A percentile compares a stretch with the other conserved stretches of the same genome.
phyloP scores from a whole-genome alignment of 1,140 invertebrate species.

The Euglossa dilemma region DNA sequence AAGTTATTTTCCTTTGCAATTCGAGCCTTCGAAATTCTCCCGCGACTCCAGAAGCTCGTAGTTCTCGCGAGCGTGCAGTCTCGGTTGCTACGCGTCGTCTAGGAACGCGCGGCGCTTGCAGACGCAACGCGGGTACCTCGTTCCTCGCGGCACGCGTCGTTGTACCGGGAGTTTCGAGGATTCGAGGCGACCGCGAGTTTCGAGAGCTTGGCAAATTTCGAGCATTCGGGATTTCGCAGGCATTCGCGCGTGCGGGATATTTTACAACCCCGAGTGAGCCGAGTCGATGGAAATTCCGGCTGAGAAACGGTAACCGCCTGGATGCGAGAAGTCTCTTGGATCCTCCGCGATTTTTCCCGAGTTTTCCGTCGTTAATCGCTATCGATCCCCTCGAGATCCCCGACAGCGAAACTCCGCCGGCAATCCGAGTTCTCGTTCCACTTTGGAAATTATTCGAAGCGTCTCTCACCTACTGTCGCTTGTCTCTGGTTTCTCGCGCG shows the following conservation, averaged over 20 bases:
- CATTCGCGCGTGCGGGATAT: too few relatives aligned
- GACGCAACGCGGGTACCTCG: background rate
- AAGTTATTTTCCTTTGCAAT: constrained; percentile 73
- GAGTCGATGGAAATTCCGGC: too few relatives aligned
- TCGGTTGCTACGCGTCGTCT: background rate
- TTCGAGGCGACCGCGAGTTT: too few relatives aligned
- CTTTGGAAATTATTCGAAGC: constrained; percentile 1
- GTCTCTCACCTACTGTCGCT: background rate
- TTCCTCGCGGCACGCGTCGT: background rate
- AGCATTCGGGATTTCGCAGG: too few relatives aligned
- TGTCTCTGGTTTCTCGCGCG: constrained; percentile 3
- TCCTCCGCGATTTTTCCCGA: too few relatives aligned
- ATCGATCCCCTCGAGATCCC: too few relatives aligned
- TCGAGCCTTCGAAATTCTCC: constrained; percentile 53
- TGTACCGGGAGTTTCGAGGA: too few relatives aligned
- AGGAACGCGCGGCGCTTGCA: background rate
- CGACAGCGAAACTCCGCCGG: background rate
- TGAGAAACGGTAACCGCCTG: too few relatives aligned
- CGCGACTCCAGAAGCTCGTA: background rate
- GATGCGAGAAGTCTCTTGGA: too few relatives aligned
- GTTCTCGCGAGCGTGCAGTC: constrained; percentile 39
- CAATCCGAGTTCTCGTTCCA: background rate
- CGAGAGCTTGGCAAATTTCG: too few relatives aligned
- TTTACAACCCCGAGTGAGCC: too few relatives aligned
- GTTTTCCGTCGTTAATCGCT: too few relatives aligned